A percentile compares a stretch with the other conserved stretches of the same genome.
Conservation (phyloP, 2,797 vertebrate genomes). For the Enteromius treurensis region DNA sequence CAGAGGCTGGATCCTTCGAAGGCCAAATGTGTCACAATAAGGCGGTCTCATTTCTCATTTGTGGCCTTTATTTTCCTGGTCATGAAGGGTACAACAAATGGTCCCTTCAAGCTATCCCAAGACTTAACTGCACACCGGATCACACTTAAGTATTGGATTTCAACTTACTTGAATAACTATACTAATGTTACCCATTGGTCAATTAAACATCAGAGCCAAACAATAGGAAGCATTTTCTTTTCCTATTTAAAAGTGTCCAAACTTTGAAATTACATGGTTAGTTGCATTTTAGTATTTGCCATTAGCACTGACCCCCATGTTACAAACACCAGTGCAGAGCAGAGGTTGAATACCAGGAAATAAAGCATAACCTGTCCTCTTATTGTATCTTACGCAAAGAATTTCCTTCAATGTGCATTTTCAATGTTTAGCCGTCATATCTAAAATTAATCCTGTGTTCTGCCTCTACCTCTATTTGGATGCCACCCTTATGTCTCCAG, state of each 20-base stretch:
- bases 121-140: neutral
- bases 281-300: neutral
- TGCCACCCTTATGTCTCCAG: conserved; percentile 85
- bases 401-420: neutral
- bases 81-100: neutral
- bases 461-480: conserved; percentile 83
- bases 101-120: neutral
- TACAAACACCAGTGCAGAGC: neutral
- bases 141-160: neutral
- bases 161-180: neutral
- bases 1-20: neutral
- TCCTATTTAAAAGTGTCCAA: neutral
- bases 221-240: neutral
- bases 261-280: neutral
- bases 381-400: neutral
- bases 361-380: neutral
- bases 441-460: neutral
- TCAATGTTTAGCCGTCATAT: neutral
- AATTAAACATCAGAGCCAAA: too few relatives aligned
- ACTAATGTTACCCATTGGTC: neutral
- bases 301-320: neutral
- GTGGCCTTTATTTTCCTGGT: neutral
- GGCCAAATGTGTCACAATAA: neutral
- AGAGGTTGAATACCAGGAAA: neutral
- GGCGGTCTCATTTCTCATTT: neutral